These are phyloP conservation scores for Leucoptera coffeella DNA, from an alignment of 2,888 invertebrate genomes.

Conservation along the genomic window DNA sequence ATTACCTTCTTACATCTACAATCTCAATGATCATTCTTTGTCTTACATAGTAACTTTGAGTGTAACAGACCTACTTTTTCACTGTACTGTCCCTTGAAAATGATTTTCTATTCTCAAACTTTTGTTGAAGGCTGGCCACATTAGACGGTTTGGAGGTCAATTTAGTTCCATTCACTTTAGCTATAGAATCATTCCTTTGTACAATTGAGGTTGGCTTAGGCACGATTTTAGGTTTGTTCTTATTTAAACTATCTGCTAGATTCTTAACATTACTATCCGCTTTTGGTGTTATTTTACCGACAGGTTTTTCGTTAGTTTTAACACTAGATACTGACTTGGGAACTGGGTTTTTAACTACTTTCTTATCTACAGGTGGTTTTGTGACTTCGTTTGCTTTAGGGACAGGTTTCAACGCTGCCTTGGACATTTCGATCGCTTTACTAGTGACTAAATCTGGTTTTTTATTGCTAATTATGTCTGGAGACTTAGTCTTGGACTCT, in stretches of 20 bases:
- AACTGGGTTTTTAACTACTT: conserved; percentile 19
- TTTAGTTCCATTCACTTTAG: conserved; percentile 34
- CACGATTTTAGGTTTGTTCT: conserved; percentile 40
- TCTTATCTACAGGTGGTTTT: conserved; percentile 35
- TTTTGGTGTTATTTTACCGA: conserved; percentile 27
- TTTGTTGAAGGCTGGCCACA: conserved; percentile 72
- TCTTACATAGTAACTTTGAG: no score
- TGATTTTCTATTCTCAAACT: conserved; percentile 62
- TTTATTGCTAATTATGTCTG: conserved; percentile 55
- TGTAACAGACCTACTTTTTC: conserved; percentile 27
- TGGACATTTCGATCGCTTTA: conserved; percentile 38
- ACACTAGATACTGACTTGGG: conserved; percentile 21
- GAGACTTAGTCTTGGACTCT: conserved; percentile 49
- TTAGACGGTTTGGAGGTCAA: conserved; percentile 57
- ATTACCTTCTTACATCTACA: no score
- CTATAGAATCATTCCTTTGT: conserved; percentile 19
- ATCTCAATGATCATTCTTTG: no score
- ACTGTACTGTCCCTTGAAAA: conserved; percentile 27
- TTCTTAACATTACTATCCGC: conserved; percentile 32
- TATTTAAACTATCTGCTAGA: conserved; percentile 40
- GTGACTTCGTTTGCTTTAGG: conserved; percentile 28
- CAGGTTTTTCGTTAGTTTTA: conserved; percentile 22
- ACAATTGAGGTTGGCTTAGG: conserved; percentile 26
- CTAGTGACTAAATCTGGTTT: conserved; percentile 33
- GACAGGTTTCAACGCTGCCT: conserved; percentile 27